Percentiles rank a stretch among this genome's conserved stretches.
phyloP scores from a whole-genome alignment of 2,797 vertebrate genomes.

The Pogoniulus pusillus region DNA sequence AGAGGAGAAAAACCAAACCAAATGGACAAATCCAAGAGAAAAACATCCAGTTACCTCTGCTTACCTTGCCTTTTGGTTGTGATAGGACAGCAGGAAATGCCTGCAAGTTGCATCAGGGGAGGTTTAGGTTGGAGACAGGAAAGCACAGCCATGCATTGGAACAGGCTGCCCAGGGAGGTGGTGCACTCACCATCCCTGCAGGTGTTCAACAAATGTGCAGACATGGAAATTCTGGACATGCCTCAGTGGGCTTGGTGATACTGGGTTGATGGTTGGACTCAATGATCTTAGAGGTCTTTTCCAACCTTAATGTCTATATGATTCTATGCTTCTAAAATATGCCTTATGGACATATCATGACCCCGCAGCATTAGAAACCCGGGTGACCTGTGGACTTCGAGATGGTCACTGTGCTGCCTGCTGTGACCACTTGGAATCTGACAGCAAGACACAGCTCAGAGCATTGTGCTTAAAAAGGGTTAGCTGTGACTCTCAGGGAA shows the following conservation, averaged over 20 bases:
- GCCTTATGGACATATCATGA: fast-evolving
- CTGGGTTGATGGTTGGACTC: no score
- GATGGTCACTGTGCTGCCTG: fast-evolving
- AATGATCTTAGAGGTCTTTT: no score
- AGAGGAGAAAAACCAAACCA: background rate
- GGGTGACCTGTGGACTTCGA: conserved; percentile 4
- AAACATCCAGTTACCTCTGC: background rate
- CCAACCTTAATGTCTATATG: no score
- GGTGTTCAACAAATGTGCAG: no score
- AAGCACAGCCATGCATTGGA: no score
- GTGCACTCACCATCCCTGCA: no score
- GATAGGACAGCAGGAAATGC: no score
- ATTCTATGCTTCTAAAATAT: background rate
- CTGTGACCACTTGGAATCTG: background rate
- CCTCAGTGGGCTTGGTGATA: no score
- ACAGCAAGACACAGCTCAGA: background rate
- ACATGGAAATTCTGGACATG: no score
- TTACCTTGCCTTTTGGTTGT: background rate
- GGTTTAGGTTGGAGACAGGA: no score
- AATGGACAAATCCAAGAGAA: background rate
- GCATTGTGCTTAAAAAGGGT: background rate
- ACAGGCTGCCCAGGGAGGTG: no score
- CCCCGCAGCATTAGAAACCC: background rate
- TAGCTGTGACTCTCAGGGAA: fast-evolving
- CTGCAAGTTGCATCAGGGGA: no score